phyloP scores from a whole-genome alignment of 2,113 vertebrate genomes.

The Thomomys bottae region DNA sequence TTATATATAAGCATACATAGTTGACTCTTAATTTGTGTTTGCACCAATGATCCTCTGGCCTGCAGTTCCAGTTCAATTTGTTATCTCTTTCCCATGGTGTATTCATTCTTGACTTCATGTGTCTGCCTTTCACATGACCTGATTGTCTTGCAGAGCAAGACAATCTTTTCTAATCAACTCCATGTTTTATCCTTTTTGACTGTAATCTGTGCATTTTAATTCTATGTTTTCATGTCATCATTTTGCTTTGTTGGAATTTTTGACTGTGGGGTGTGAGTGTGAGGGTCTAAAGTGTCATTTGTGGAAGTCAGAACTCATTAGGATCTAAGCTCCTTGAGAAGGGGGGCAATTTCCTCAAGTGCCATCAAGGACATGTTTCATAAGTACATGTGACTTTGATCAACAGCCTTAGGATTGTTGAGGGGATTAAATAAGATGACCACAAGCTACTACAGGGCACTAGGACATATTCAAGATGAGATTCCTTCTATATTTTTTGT shows the following conservation, averaged over 20 bases:
- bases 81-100: neutral
- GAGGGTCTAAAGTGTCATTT: neutral
- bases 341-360: neutral
- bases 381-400: neutral
- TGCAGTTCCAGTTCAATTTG: neutral
- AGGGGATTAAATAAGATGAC: neutral
- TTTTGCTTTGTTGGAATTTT: neutral
- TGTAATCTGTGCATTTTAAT: neutral
- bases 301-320: neutral
- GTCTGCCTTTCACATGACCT: neutral
- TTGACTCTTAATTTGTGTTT: neutral
- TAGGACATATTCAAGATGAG: neutral
- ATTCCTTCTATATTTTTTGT: neutral
- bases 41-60: neutral
- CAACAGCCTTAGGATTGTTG: neutral
- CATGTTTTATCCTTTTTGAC: neutral
- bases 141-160: neutral
- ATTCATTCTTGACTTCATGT: neutral
- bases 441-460: neutral
- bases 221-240: neutral
- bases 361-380: neutral
- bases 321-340: neutral
- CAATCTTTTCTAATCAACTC: neutral
- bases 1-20: neutral
- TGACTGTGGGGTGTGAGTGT: neutral